Conservation (phyloP, 2,888 invertebrate genomes). For the Caenorhabditis sinica region DNA sequence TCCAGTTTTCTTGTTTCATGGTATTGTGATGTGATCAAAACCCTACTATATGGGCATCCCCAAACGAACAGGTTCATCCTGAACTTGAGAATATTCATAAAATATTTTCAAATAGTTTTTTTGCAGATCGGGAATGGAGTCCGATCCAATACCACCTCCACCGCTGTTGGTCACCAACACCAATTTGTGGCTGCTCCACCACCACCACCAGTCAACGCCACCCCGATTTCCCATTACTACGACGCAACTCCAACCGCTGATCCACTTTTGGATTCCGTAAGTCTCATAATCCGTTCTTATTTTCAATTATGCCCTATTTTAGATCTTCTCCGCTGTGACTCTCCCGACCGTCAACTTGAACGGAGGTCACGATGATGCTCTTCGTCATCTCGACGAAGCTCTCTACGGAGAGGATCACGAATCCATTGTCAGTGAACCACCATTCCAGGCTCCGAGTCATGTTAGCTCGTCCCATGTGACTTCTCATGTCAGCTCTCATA, state of each 20-base stretch:
- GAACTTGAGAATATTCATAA: background rate
- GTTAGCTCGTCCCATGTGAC: conserved; percentile 51
- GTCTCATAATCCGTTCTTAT: background rate
- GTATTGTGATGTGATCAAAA: too few species aligned
- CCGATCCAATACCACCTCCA: conserved; percentile 41
- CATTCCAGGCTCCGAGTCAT: conserved; percentile 63
- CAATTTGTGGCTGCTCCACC: conserved; percentile 22
- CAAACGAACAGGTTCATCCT: too few species aligned
- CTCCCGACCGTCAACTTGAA: conserved; percentile 61
- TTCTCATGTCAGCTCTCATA: conserved; percentile 56
- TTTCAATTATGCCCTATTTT: background rate
- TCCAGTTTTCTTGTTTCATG: background rate
- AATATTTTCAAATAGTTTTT: background rate
- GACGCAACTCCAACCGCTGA: conserved; percentile 52
- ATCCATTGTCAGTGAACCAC: conserved; percentile 68
- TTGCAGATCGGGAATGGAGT: conserved; percentile 52
- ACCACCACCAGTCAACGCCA: conserved; percentile 46
- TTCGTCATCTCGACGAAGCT: conserved; percentile 65
- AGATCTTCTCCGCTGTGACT: conserved; percentile 69
- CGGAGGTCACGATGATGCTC: conserved; percentile 59
- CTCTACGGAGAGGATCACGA: conserved; percentile 59
- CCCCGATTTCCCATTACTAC: conserved; percentile 53
- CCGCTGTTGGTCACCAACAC: conserved; percentile 22
- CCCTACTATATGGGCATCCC: too few species aligned
- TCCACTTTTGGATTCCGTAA: conserved; percentile 54